These are phyloP conservation scores for Borostomias antarcticus DNA, from an alignment of 2,797 vertebrate genomes.

Conservation along the genomic window DNA sequence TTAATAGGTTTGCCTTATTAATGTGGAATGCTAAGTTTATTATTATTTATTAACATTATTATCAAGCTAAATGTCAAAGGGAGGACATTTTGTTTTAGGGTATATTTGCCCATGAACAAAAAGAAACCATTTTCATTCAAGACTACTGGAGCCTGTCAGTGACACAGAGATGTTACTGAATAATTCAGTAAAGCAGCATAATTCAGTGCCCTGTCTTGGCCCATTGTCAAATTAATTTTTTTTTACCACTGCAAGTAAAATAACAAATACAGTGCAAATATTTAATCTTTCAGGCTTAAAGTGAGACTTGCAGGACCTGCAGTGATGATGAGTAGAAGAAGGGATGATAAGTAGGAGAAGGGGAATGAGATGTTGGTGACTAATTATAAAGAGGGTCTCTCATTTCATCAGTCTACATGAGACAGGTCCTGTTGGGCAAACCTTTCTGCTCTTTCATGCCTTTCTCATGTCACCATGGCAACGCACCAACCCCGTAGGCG, in stretches of 20 bases:
- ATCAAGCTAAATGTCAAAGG: constrained; percentile 8
- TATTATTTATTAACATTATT: constrained; percentile 5
- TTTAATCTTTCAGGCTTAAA: background rate
- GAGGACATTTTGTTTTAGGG: background rate
- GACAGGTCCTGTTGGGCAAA: constrained; percentile 80
- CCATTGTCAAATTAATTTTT: background rate
- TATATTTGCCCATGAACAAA: background rate
- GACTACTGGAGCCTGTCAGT: background rate
- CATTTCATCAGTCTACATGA: constrained; percentile 71
- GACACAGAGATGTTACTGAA: background rate
- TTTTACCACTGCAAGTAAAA: background rate
- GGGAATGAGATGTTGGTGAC: background rate
- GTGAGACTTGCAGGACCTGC: background rate
- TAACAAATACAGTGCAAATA: background rate
- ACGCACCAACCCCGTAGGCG: constrained; percentile 82
- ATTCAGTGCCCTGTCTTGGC: background rate
- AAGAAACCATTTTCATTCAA: background rate
- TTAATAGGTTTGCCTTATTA: background rate
- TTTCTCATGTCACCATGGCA: constrained; percentile 82
- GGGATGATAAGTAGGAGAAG: constrained; percentile 1
- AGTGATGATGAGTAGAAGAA: background rate
- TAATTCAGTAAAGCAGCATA: background rate
- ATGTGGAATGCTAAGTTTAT: background rate
- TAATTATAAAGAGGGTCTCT: background rate
- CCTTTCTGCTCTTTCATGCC: constrained; percentile 81